Evolutionary conservation across 2,113 vertebrate genomes (phyloP).

Genomic region (Larimichthys crocea): DNA sequence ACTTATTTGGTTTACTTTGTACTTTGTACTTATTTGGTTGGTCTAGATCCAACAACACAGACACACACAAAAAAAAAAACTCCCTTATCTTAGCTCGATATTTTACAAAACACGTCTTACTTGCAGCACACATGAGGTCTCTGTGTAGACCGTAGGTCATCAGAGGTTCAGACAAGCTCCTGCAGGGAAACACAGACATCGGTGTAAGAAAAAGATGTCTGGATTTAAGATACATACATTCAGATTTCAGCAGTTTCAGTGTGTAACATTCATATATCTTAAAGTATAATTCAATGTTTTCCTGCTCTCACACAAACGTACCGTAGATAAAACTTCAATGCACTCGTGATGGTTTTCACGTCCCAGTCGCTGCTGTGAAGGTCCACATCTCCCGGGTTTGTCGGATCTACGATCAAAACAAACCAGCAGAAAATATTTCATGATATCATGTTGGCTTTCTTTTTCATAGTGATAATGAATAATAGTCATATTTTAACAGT

Average conservation of each 20-base stretch:
- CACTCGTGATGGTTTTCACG: constrained; percentile 96
- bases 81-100: background rate
- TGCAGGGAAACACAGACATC: constrained; percentile 55
- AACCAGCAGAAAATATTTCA: background rate
- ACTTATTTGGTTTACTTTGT: no score
- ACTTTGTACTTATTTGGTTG: no score
- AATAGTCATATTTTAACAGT: no score
- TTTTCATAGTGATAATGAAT: no score
- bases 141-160: constrained; percentile 96
- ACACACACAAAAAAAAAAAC: background rate
- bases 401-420: constrained; percentile 82
- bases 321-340: constrained; percentile 98
- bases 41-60: background rate
- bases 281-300: background rate
- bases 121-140: constrained; percentile 94
- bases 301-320: constrained; percentile 59
- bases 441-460: background rate
- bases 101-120: constrained; percentile 84
- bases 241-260: background rate
- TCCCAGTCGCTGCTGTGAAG: constrained; percentile 91
- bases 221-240: background rate
- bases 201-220: background rate
- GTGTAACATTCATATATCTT: background rate
- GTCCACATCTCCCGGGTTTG: constrained; percentile 92
- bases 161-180: constrained; percentile 95